Percentiles rank a stretch among this genome's conserved stretches.
Conservation (phyloP, 2,797 vertebrate species). For the Columba guinea region DNA sequence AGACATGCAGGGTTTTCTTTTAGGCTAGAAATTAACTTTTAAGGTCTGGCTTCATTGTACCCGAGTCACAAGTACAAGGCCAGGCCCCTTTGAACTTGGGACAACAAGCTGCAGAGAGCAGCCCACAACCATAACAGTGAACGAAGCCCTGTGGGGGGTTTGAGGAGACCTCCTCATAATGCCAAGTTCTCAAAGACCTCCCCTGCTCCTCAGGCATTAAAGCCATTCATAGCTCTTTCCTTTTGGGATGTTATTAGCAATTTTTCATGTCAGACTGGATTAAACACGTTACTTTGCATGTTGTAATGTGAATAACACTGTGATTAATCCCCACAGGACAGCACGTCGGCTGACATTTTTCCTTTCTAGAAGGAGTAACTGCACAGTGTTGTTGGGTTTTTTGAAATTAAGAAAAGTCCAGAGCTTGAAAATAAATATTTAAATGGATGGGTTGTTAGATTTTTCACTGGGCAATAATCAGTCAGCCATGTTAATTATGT, state of each 20-base stretch:
- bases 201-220: not conserved
- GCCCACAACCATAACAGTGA: not conserved
- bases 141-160: not conserved
- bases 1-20: not conserved
- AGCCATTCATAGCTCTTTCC: constrained; percentile 19
- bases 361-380: constrained; percentile 41
- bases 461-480: constrained; percentile 66
- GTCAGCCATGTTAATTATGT: constrained; percentile 51
- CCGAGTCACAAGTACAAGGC: not conserved
- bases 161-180: not conserved
- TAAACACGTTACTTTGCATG: constrained; percentile 45
- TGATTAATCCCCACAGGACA: constrained; percentile 47
- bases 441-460: constrained; percentile 57
- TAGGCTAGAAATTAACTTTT: not conserved
- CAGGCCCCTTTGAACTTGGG: not conserved
- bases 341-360: not conserved
- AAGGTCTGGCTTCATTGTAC: not conserved
- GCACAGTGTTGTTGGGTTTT: not conserved
- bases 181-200: not conserved
- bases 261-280: constrained; percentile 49
- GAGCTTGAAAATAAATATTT: constrained; percentile 45
- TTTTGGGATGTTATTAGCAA: constrained; percentile 51
- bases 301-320: constrained; percentile 46
- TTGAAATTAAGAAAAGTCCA: constrained; percentile 20
- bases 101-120: not conserved